A percentile compares a stretch with the other conserved stretches of the same genome.
Evolutionary conservation across 2,113 vertebrate genomes (phyloP).

Genomic region (Parotia lawesii): DNA sequence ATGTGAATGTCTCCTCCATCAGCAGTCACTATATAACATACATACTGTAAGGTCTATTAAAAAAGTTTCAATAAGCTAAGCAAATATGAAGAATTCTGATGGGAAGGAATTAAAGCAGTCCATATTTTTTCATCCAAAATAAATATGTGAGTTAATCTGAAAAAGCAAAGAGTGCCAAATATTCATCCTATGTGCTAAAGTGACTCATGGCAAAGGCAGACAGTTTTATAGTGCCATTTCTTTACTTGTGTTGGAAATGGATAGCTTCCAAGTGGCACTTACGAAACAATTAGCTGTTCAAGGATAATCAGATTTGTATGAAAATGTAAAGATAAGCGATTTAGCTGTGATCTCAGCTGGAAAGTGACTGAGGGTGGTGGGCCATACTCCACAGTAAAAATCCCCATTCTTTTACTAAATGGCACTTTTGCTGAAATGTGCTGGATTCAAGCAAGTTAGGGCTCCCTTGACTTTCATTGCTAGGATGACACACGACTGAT

Average conservation of each 20-base stretch:
- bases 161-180: conserved; percentile 15
- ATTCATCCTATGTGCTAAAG: conserved; percentile 33
- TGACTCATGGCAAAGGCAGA: conserved; percentile 42
- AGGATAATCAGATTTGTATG: conserved; percentile 59
- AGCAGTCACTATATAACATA: not conserved
- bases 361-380: conserved; percentile 15
- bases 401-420: conserved; percentile 6
- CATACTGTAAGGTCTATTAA: not conserved
- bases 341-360: conserved; percentile 49
- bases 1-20: not conserved
- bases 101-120: conserved; percentile 3
- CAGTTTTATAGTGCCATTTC: conserved; percentile 60
- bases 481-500: conserved; percentile 32
- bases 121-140: conserved; percentile 24
- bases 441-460: not conserved
- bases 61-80: conserved; percentile 12
- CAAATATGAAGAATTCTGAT: conserved; percentile 30
- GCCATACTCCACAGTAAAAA: not conserved
- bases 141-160: conserved; percentile 25
- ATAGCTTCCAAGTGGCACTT: conserved; percentile 57
- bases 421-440: conserved; percentile 32
- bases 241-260: conserved; percentile 47
- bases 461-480: conserved; percentile 34
- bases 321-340: conserved; percentile 52
- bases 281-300: conserved; percentile 53